Conservation (phyloP, 2,888 invertebrate genomes). For the Pachydiplax longipennis region DNA sequence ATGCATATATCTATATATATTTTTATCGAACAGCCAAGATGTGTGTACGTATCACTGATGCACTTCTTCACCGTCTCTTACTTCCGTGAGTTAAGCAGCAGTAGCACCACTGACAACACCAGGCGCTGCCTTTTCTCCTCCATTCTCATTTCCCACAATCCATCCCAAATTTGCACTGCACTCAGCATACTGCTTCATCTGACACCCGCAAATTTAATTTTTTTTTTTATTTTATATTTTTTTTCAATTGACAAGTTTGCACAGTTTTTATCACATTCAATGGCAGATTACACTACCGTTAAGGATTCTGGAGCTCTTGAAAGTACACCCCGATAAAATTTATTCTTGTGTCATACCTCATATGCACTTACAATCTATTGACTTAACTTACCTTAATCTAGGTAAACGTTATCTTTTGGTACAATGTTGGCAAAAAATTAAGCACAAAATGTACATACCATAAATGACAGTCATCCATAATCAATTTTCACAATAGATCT, state of each 20-base stretch:
- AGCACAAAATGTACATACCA: constrained; percentile 52
- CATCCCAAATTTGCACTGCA: constrained; percentile 29
- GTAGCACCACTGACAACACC: constrained; percentile 44
- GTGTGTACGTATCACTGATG: constrained; percentile 51
- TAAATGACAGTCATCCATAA: constrained; percentile 48
- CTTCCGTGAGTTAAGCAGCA: constrained; percentile 40
- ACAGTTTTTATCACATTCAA: constrained; percentile 52
- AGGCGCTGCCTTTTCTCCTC: constrained; percentile 40
- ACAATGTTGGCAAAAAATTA: constrained; percentile 53
- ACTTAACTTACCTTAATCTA: constrained; percentile 52
- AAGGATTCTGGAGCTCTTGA: constrained; percentile 47
- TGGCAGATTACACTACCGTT: constrained; percentile 51
- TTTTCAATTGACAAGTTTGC: constrained; percentile 52
- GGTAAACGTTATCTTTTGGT: constrained; percentile 53
- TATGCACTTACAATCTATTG: constrained; percentile 52
- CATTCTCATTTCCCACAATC: neutral
- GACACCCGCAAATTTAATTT: constrained; percentile 46
- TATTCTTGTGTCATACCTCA: neutral
- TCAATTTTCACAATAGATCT: constrained; percentile 46
- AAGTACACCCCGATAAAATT: constrained; percentile 44
- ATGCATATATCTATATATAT: constrained; percentile 51
- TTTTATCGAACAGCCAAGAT: constrained; percentile 50
- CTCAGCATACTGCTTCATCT: constrained; percentile 46
- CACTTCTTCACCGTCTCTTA: constrained; percentile 46
- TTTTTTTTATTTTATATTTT: constrained; percentile 31